These are phyloP conservation scores for Polydrusus cervinus DNA, from an alignment of 2,888 invertebrate species.

Conservation along the genomic window DNA sequence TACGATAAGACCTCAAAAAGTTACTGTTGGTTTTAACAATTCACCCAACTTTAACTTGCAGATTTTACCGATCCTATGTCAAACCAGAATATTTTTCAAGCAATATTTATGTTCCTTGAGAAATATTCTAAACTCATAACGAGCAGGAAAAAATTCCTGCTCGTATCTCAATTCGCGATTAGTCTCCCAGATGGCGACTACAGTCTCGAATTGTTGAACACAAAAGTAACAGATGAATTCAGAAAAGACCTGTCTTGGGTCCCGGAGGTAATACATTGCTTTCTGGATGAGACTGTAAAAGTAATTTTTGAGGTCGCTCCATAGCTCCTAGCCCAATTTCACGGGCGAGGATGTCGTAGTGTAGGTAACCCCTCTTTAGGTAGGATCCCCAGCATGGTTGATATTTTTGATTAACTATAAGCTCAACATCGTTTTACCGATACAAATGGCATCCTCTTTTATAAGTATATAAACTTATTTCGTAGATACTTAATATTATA, in stretches of 20 bases:
- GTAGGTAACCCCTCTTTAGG: slow-evolving; percentile 69
- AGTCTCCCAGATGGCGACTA: slow-evolving; percentile 53
- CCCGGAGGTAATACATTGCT: slow-evolving; percentile 68
- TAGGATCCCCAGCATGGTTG: slow-evolving; percentile 68
- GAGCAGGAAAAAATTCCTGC: slow-evolving; percentile 29
- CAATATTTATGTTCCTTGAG: neutral
- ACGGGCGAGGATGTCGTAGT: slow-evolving; percentile 64
- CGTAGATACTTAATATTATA: no score
- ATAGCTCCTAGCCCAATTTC: slow-evolving; percentile 61
- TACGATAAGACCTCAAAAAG: slow-evolving; percentile 71
- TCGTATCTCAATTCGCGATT: slow-evolving; percentile 63
- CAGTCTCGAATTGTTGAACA: slow-evolving; percentile 69
- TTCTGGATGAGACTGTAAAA: slow-evolving; percentile 73
- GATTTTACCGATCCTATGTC: slow-evolving; percentile 59
- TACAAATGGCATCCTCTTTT: neutral
- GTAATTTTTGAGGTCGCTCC: slow-evolving; percentile 73
- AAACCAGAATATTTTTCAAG: neutral
- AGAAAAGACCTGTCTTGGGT: slow-evolving; percentile 70
- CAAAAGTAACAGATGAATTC: slow-evolving; percentile 71
- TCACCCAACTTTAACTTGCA: slow-evolving; percentile 67
- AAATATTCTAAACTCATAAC: slow-evolving; percentile 26
- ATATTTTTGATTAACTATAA: slow-evolving; percentile 52
- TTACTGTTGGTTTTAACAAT: slow-evolving; percentile 72
- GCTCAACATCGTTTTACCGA: slow-evolving; percentile 34
- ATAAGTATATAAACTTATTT: neutral